phyloP scores from a whole-genome alignment of 2,113 vertebrate species.

The Alligator sinensis region DNA sequence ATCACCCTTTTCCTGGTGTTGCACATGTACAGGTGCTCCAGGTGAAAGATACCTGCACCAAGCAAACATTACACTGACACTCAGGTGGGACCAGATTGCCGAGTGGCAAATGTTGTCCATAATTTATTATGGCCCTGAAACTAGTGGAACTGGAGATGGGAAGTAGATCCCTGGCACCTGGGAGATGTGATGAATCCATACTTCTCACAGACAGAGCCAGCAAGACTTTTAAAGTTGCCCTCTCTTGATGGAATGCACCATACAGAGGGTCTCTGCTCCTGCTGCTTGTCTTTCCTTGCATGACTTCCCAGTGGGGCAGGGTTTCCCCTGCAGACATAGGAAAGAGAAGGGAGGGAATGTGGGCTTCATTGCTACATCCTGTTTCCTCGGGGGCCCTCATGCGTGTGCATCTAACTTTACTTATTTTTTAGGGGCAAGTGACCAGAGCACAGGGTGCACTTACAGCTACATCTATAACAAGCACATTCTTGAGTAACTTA shows the following conservation, averaged over 20 bases:
- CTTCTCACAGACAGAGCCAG: not conserved
- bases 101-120: not conserved
- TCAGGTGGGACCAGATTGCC: not conserved
- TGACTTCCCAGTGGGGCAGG: fast-evolving
- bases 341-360: not conserved
- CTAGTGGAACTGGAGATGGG: not conserved
- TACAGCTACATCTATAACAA: not conserved
- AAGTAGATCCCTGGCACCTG: not conserved
- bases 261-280: not conserved
- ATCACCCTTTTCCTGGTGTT: slow-evolving; percentile 6
- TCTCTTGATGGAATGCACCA: not conserved
- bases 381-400: not conserved
- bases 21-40: not conserved
- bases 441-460: not conserved
- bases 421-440: not conserved
- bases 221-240: not conserved
- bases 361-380: not conserved
- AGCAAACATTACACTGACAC: slow-evolving; percentile 8
- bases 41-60: slow-evolving; percentile 23
- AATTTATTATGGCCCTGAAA: not conserved
- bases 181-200: not conserved
- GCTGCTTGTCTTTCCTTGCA: fast-evolving
- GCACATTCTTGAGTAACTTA: not conserved
- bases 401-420: not conserved
- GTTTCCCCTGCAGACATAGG: not conserved